Conservation (phyloP, 1,140 invertebrate genomes). For the Leguminivora glycinivorella region DNA sequence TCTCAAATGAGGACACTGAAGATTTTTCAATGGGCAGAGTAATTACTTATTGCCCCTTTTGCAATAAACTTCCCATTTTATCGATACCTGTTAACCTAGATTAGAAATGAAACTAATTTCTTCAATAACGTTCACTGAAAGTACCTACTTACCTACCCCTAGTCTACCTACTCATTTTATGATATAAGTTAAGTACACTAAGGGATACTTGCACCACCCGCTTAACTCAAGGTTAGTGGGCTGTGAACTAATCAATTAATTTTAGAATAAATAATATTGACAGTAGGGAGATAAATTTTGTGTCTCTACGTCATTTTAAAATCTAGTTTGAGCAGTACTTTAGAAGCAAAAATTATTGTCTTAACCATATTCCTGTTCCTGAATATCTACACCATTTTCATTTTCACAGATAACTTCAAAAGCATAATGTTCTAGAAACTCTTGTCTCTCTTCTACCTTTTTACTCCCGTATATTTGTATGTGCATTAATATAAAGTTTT, state of each 20-base stretch:
- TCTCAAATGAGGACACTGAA: background rate
- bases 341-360: background rate
- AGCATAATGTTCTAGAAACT: background rate
- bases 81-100: slow-evolving; percentile 4
- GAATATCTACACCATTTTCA: background rate
- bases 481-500: slow-evolving; percentile 9
- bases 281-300: too few species aligned
- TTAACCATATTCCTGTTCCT: background rate
- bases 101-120: background rate
- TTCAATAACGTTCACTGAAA: background rate
- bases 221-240: too few species aligned
- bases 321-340: too few species aligned
- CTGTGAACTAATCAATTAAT: too few species aligned
- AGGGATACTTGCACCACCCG: too few species aligned
- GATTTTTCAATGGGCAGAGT: background rate
- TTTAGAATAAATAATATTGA: too few species aligned
- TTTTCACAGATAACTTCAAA: background rate
- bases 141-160: too few species aligned
- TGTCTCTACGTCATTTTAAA: too few species aligned
- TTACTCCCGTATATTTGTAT: background rate
- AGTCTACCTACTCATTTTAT: too few species aligned
- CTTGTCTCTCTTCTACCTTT: background rate
- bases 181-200: too few species aligned
- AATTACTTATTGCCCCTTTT: background rate
- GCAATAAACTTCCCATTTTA: background rate